Evolutionary conservation across 2,888 invertebrate genomes (phyloP).

Genomic region (Heteropelma amictum): DNA sequence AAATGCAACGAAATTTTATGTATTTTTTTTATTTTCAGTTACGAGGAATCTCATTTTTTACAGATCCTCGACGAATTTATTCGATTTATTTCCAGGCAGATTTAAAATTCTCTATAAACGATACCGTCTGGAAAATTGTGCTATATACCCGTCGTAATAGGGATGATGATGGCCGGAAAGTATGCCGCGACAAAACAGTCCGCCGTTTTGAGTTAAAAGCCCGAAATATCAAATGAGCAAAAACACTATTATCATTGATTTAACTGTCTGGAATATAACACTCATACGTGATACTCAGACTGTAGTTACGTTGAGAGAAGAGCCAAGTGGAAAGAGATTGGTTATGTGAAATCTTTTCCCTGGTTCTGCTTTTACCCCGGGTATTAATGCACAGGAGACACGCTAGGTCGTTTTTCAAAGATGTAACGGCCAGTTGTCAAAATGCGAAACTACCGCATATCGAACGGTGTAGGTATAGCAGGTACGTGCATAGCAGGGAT

Average conservation of each 20-base stretch:
- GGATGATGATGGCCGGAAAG: no score
- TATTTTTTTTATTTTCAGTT: no score
- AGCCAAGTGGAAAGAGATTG: neutral
- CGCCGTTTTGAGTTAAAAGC: neutral
- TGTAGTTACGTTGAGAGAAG: neutral
- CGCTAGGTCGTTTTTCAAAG: constrained; percentile 68
- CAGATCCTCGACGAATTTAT: no score
- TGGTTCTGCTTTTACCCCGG: constrained; percentile 6
- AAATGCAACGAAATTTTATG: no score
- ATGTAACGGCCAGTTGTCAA: constrained; percentile 71
- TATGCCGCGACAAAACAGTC: constrained; percentile 12
- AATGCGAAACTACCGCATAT: constrained; percentile 66
- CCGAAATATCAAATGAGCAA: constrained; percentile 6
- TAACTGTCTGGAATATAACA: constrained; percentile 61
- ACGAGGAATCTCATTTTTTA: no score
- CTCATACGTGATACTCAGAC: constrained; percentile 40
- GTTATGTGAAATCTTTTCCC: constrained; percentile 37
- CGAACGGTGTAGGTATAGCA: constrained; percentile 38
- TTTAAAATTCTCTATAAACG: no score
- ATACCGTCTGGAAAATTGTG: no score
- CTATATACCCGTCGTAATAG: no score
- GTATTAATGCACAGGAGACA: constrained; percentile 67
- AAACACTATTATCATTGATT: constrained; percentile 62
- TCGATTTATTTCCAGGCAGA: no score
- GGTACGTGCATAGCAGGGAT: neutral